Evolutionary conservation across 2,888 invertebrate species (phyloP).

Genomic region (Archips crataeganus): DNA sequence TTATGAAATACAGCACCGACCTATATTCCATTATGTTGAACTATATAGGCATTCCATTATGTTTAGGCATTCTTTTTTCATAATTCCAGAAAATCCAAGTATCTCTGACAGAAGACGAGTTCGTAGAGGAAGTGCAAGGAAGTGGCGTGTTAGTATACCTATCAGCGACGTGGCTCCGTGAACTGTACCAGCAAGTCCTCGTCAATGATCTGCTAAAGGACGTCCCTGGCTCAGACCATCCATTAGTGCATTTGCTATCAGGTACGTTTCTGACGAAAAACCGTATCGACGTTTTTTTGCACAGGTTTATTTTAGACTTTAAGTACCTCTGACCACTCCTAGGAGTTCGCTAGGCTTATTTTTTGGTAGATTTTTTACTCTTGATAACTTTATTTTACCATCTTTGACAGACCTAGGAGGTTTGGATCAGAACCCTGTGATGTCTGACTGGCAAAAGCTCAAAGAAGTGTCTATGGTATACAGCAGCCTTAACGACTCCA

Average conservation of each 20-base stretch:
- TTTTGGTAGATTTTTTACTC: too few species aligned
- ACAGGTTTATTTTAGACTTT: not conserved
- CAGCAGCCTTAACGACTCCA: conserved; percentile 88
- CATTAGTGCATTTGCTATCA: conserved; percentile 90
- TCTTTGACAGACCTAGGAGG: conserved; percentile 91
- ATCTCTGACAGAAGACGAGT: conserved; percentile 93
- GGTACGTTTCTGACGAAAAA: conserved; percentile 75
- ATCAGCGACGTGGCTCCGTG: conserved; percentile 96
- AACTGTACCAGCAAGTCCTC: conserved; percentile 95
- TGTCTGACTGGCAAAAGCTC: conserved; percentile 94
- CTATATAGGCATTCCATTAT: not conserved
- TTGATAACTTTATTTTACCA: not conserved
- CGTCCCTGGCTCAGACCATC: conserved; percentile 89
- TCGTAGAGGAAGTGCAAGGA: conserved; percentile 96
- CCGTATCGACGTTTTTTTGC: not conserved
- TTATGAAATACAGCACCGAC: too few species aligned
- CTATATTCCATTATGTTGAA: not conserved
- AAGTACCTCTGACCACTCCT: not conserved
- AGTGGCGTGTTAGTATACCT: conserved; percentile 97
- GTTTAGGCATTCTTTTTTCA: too few species aligned
- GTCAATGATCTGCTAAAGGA: conserved; percentile 90
- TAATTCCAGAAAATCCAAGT: conserved; percentile 70
- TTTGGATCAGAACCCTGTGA: conserved; percentile 92
- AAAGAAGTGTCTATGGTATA: conserved; percentile 90
- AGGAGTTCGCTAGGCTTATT: not conserved